Conservation (phyloP, 2,113 vertebrate genomes). For the Recurvirostra avosetta region DNA sequence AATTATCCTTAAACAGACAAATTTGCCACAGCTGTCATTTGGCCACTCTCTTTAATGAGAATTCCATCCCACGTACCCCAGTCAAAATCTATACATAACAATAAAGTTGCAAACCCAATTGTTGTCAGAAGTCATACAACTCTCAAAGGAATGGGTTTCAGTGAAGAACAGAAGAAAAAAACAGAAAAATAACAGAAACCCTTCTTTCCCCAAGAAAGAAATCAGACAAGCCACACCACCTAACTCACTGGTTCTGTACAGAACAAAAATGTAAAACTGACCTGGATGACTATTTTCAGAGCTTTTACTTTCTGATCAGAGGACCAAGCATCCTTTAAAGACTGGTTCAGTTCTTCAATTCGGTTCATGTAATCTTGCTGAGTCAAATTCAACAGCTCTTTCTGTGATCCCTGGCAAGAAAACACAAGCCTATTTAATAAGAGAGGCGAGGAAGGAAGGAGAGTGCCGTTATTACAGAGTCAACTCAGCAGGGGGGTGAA, state of each 20-base stretch:
- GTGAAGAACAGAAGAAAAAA: neutral
- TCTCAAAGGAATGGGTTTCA: neutral
- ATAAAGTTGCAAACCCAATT: neutral
- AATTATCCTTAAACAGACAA: neutral
- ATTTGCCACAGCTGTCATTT: neutral
- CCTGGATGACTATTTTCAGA: conserved; percentile 98
- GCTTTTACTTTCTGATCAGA: conserved; percentile 99
- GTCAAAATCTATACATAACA: neutral
- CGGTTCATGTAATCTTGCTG: conserved; percentile 96
- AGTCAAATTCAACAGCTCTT: conserved; percentile 93
- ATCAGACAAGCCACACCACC: neutral
- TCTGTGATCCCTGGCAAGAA: conserved; percentile 87
- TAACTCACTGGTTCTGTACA: neutral
- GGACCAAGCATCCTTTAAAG: conserved; percentile 95
- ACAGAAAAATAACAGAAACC: neutral
- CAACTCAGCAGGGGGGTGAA: neutral
- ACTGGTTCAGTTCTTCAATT: conserved; percentile 96
- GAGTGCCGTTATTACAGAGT: fast-evolving
- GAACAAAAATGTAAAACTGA: conserved; percentile 21
- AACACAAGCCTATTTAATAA: neutral
- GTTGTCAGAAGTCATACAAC: neutral
- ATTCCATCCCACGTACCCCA: neutral
- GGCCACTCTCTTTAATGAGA: neutral
- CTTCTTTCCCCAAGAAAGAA: neutral
- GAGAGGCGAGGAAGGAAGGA: neutral